Evolutionary conservation across 2,888 invertebrate genomes (phyloP), one percentile per base, ranked within the genome.

Genomic region (Campoplex capitator): DNA sequence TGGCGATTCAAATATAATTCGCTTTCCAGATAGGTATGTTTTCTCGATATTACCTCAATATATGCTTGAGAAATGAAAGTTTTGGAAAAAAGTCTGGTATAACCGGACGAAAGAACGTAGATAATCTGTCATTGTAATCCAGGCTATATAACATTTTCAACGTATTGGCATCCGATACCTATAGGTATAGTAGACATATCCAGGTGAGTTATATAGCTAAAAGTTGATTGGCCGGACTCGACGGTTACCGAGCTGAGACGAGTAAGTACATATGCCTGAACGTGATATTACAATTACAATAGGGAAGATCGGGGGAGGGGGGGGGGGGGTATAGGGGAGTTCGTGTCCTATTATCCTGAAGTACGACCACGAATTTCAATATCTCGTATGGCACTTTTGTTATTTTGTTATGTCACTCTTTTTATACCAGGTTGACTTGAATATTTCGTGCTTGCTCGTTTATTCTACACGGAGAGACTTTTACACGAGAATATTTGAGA

Each of bases 361-460:
- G 75, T 82, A 82, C 82, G 58, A 75, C 82, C 82, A 82, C 82
- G 75, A 67, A 68, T 82, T 82, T 82, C 82, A 56, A 82, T 82
- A 75, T 68, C 75, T 74, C 65, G 70, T 23, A 38, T 35, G 67
- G 42, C 56, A 51, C 42, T 56, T 54, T 67, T 56, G 74, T 23
- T 23, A 23, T 23, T 23, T 23, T 23, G 6, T 75, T 67, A 67
- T 67, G 75, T 82, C 75, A 68, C 32, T 45, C 23, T 23, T 13
- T 32, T 28, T 78, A 68, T 42, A n/a, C 32, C n/a, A 65, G 32
- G 42, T 8, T 38, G 32, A 18, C 32, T 13, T 28, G 45, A 11
- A 78, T 70, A 42, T 70, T 78, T 51, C 11, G 48, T 48, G 76
- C 65, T 80, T 38, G 18, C 7, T 67, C 35, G 8, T 38, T 67